phyloP scores from a whole-genome alignment of 35 echinoderm and acorn worm genomes.

The Heliocidaris tuberculata region DNA sequence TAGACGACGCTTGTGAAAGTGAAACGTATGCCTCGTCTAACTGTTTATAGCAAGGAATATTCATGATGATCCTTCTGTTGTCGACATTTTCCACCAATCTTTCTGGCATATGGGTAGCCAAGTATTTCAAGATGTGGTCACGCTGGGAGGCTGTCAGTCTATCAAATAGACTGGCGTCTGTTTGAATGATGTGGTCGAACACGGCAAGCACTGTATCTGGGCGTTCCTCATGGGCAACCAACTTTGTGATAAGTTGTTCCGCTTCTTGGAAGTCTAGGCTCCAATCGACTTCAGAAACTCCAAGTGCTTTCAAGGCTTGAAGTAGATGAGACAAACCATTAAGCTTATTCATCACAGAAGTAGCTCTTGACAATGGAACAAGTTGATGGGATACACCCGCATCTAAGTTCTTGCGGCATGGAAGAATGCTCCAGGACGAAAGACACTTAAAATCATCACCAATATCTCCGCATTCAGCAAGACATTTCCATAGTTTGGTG shows the following conservation, averaged over 20 bases:
- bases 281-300: background rate
- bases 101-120: background rate
- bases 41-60: slow-evolving; percentile 18
- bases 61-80: background rate
- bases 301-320: background rate
- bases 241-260: background rate
- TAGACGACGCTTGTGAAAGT: background rate
- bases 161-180: background rate
- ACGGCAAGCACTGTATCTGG: background rate
- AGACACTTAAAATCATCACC: background rate
- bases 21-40: background rate
- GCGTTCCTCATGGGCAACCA: background rate
- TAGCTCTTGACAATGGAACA: background rate
- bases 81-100: background rate
- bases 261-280: background rate
- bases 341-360: background rate
- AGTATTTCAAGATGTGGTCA: background rate
- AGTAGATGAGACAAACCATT: background rate
- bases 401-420: background rate
- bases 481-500: background rate
- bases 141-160: background rate
- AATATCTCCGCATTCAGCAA: background rate
- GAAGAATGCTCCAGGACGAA: background rate
- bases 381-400: background rate
- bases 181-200: background rate